Conservation (phyloP, 1,140 invertebrate species). For the Aphis craccivora region DNA sequence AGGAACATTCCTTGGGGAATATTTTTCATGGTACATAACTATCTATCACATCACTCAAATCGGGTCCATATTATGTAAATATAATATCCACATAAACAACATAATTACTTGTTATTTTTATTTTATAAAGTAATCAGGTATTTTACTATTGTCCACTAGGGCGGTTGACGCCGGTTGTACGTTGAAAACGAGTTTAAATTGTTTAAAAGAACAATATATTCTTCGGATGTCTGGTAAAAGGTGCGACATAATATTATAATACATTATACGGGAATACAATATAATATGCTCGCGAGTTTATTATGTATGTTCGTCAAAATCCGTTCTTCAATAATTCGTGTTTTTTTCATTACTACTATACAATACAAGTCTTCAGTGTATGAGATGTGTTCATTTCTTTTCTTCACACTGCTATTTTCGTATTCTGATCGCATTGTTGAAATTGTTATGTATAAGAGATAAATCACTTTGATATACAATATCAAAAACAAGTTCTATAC, state of each 20-base stretch:
- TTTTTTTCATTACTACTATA: neutral
- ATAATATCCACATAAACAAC: too few species aligned
- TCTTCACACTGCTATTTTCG: neutral
- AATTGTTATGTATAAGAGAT: neutral
- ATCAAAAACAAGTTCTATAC: neutral
- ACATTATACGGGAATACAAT: neutral
- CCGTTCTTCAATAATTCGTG: neutral
- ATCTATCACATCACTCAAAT: too few species aligned
- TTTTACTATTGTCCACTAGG: neutral
- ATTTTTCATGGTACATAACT: too few species aligned
- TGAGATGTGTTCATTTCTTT: neutral
- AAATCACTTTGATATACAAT: neutral
- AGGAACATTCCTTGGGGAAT: too few species aligned
- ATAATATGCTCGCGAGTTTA: neutral
- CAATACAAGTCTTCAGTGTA: neutral
- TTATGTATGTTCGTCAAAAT: neutral
- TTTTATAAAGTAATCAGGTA: neutral
- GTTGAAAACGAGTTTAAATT: neutral
- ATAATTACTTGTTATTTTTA: neutral
- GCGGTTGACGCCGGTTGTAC: neutral
- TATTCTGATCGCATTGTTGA: neutral
- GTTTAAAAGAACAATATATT: neutral
- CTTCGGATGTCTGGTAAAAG: neutral
- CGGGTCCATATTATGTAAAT: too few species aligned
- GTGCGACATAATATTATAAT: neutral